Evolutionary conservation across 2,113 vertebrate genomes (phyloP), one percentile per base, ranked within the genome.

Genomic region (Okapia johnstoni): DNA sequence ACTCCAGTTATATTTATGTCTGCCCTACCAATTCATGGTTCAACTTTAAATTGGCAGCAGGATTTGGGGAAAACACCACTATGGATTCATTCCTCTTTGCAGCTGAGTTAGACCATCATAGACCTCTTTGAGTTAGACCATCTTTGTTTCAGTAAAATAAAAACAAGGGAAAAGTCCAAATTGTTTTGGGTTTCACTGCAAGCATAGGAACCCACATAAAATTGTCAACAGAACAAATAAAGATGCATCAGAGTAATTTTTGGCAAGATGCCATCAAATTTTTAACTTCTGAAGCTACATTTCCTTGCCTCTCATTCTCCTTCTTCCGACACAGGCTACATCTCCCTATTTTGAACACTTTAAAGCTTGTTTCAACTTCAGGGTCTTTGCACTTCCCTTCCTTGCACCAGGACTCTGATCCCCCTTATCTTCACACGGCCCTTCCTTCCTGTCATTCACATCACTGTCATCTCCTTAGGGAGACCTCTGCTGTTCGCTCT

Each of bases 111-210:
- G 63, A 36, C n/a, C 63, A 36, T 36, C 63, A 70, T 36, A 36
- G 63, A 36, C n/a, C n/a, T 11, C 43, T 79, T 77, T 66, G 55
- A 57, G 52, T 89, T 61, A 77, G 21, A 66, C 11, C 48, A 70
- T 48, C 23, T 60, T 40, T 95, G 95, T 57, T 85, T 96, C 85
- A 88, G 94, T 50, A 86, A 89, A 85, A 66, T 54, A 92, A 89
- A 94, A 80, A 57, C 40, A 87, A 90, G 11, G 33, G 54, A 48
- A 63, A 79, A 46, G 54, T 17, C 11, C 46, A 93, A 43, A 46
- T 40, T 19, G 13, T 19, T 86, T 61, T 36, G 83, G 52, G 63
- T 89, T 89, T 86, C 21, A 58, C 25, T 80, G 40, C 11, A 36
- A 88, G 28, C 33, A 63, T 13, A 84, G 57, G 57, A 90, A 63